Base-by-base conservation (phyloP, 2,113 vertebrate genomes). In the Ceuthmochares aereus region DNA sequence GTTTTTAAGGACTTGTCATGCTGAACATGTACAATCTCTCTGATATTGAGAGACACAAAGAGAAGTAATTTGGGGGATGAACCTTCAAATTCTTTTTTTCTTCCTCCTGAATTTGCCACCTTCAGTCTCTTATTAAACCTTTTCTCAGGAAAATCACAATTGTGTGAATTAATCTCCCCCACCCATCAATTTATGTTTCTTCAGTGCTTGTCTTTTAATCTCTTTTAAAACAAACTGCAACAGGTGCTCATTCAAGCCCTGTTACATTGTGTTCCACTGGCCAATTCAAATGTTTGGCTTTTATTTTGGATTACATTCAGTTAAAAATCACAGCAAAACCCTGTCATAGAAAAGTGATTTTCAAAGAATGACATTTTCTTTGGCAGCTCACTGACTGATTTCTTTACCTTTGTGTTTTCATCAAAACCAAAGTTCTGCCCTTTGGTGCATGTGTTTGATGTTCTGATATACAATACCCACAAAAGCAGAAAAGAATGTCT, bases 21-120 rank as follows among this genome's bases (percentile, higher is more conserved):
- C 23, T 27, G 7, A 43, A 43, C 15, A 45, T 2, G 0, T 3
- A 36, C 0, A 0, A 36, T 16, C 9, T 75, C n/a, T 84, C 9
- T 4, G 14, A n/a, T 6, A 10, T 2, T 45, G 55, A 66, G 19
- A 63, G 22, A 42, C 18, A 7, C 14, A 23, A 75, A 68, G 10
- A 27, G 40, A 21, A 34, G 19, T 2, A 51, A 68, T 36, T 40
- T 5, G 47, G 30, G 9, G n/a, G 19, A 47, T 19, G n/a, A 87
- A 22, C 2, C 22, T 62, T 32, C 34, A 30, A 8, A 55, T 40
- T 5, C 4, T 1, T 25, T 36, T n/a, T 26, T 70, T 19, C 6
- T 68, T 64, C 29, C 17, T 32, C 30, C 20, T 78, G 30, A 27
- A 22, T 47, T 45, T 40, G n/a, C 32, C 55, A 64, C 15, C 29